Conservation (phyloP, 2,113 vertebrate species). For the Pleuronectes platessa region DNA sequence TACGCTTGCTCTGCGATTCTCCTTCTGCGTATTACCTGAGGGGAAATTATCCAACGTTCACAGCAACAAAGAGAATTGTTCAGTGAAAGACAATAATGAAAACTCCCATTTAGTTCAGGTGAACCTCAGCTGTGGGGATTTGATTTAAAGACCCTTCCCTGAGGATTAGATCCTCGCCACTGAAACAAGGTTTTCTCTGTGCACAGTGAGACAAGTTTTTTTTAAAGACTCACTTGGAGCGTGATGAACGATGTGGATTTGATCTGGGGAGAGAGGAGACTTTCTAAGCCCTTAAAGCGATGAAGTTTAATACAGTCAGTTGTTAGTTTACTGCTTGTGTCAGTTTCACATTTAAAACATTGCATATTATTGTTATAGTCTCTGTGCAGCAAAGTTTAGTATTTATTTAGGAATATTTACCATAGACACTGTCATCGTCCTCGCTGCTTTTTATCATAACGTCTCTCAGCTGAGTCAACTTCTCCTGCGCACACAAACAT, state of each 20-base stretch:
- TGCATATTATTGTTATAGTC: too few species aligned
- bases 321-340: background rate
- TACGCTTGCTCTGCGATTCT: conserved; percentile 53
- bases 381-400: conserved; percentile 11
- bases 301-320: conserved; percentile 16
- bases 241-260: conserved; percentile 81
- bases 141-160: conserved; percentile 55
- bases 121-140: conserved; percentile 13
- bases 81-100: conserved; percentile 48
- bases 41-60: conserved; percentile 42
- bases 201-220: conserved; percentile 21
- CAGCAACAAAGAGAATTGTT: conserved; percentile 22
- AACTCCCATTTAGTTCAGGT: conserved; percentile 29
- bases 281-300: conserved; percentile 23
- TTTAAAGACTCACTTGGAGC: conserved; percentile 75
- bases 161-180: conserved; percentile 53
- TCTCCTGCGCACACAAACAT: conserved; percentile 66
- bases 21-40: conserved; percentile 54
- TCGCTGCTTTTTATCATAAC: conserved; percentile 59
- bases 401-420: conserved; percentile 56
- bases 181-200: conserved; percentile 30
- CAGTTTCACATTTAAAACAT: background rate
- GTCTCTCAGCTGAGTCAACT: conserved; percentile 66
- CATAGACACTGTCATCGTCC: conserved; percentile 70
- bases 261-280: conserved; percentile 70